Evolutionary conservation across 2,888 invertebrate species (phyloP), one percentile per base, ranked within the genome.

Genomic region (Cantharis flavilabris): DNA sequence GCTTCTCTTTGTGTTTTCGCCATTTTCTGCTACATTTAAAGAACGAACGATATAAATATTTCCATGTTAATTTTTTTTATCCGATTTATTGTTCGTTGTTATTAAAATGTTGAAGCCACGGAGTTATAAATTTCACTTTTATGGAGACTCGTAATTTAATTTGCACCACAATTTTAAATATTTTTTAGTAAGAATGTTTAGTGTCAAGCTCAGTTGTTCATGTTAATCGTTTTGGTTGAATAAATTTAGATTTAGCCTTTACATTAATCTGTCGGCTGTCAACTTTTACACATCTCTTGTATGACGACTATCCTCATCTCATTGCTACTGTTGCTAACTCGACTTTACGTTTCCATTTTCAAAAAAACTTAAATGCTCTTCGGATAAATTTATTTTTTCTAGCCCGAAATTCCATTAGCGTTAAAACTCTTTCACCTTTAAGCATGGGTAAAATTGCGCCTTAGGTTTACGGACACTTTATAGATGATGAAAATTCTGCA

Each of bases 1-100:
- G 20, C 65, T 64, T 64, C 65, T 26, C 18, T 67, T 26, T 67
- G 65, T 26, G 26, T 26, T 67, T 67, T 67, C 65, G 9, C 23
- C 65, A 67, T 67, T 67, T 67, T 67, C 65, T 26, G 65, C 65
- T 67, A 67, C 65, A 67, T 67, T 67, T 67, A 67, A 67, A 67
- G 26, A 20, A 67, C 20, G 23, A 67, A 23, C 18, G n/a, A 67
- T 67, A 67, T 26, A 16, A 1, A 67, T 67, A 20, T 67, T 67
- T 67, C 23, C 23, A 14, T 49, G 49, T 49, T 49, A 49, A 49
- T 49, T 49, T 49, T 23, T 49, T 49, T 49, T 49, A 49, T 49
- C 49, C 49, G 49, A 49, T 49, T 49, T 49, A 49, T 49, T 49
- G 49, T n/a, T n/a, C 49, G 7, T n/a, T 49, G 49, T 49, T 49